A percentile compares a stretch with the other conserved stretches of the same genome.
These are phyloP conservation scores for Arenaria interpres DNA, from an alignment of 2,113 vertebrate species.

Conservation along the genomic window DNA sequence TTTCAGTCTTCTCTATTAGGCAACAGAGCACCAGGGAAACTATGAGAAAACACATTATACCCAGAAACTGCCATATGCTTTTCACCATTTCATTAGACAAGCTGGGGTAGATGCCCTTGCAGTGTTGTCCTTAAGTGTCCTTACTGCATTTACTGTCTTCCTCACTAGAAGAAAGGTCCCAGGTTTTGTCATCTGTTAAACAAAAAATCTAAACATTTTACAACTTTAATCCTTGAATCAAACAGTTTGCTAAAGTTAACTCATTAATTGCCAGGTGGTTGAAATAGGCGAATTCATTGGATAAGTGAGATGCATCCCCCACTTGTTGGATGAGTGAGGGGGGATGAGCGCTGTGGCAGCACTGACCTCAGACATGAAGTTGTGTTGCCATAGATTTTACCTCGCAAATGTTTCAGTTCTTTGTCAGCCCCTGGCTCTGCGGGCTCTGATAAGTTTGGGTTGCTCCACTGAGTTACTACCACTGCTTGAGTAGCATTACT, in stretches of 20 bases:
- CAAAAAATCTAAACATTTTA: not conserved
- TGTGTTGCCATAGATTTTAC: not conserved
- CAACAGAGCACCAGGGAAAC: not conserved
- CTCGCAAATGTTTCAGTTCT: not conserved
- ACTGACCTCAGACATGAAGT: not conserved
- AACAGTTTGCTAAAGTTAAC: not conserved
- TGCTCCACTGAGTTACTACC: not conserved
- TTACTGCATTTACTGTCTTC: not conserved
- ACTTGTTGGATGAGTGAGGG: not conserved
- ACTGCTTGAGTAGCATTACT: accelerated
- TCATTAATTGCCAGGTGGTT: not conserved
- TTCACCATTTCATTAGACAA: not conserved
- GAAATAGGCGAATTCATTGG: not conserved
- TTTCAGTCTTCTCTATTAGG: not conserved
- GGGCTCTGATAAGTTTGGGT: not conserved
- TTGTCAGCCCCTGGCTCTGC: not conserved
- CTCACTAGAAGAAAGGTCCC: not conserved
- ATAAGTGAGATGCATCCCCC: not conserved
- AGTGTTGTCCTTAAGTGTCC: not conserved
- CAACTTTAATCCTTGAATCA: not conserved
- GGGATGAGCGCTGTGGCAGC: not conserved
- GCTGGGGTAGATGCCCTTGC: not conserved
- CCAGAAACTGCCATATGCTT: not conserved
- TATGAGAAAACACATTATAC: not conserved
- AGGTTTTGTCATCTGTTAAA: not conserved